Conservation (phyloP, 2,113 vertebrate species). For the Campylorhamphus procurvoides region DNA sequence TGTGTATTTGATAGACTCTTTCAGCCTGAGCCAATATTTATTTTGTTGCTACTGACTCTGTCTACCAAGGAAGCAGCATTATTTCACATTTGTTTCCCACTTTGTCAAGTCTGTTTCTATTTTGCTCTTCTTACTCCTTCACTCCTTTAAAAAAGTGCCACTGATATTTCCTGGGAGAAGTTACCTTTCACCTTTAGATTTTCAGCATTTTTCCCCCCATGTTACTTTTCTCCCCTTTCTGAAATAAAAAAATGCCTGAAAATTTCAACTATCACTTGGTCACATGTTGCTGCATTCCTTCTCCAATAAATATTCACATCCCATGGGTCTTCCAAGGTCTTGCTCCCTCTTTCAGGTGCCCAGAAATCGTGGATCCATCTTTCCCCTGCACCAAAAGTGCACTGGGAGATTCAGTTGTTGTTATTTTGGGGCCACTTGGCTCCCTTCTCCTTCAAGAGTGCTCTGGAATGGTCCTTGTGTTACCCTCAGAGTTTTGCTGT, state of each 20-base stretch:
- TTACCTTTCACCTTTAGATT: neutral
- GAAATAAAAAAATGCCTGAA: neutral
- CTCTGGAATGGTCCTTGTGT: neutral
- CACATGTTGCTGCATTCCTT: neutral
- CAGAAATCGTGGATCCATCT: fast-evolving
- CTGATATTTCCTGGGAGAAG: neutral
- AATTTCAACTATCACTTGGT: neutral
- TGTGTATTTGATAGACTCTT: neutral
- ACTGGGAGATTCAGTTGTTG: neutral
- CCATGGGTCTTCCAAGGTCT: neutral
- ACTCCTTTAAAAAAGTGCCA: neutral
- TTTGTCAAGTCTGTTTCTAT: conserved; percentile 31
- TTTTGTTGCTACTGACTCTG: neutral
- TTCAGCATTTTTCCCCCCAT: neutral
- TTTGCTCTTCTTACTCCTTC: neutral
- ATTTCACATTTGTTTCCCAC: conserved; percentile 17
- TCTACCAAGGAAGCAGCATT: neutral
- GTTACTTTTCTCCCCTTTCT: neutral
- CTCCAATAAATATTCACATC: neutral
- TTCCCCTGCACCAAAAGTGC: fast-evolving
- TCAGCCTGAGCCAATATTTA: neutral
- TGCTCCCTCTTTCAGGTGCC: neutral
- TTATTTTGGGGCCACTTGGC: neutral
- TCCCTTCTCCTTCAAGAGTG: neutral
- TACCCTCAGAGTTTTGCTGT: neutral